Conservation (phyloP, 2,888 invertebrate genomes). For the Tipula unca region DNA sequence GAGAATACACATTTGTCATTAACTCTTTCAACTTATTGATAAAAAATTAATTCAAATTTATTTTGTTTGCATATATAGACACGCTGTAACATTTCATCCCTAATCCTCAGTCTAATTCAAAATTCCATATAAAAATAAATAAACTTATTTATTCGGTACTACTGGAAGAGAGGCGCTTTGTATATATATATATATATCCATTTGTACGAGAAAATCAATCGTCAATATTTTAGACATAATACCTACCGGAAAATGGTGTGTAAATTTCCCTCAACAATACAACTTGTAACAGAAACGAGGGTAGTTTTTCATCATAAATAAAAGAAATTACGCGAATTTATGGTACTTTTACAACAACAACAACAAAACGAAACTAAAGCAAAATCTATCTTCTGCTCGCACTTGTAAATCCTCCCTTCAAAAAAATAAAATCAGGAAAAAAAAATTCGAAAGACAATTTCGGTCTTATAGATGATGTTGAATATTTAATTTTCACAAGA, state of each 20-base stretch:
- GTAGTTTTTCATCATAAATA: not conserved
- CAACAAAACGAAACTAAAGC: not conserved
- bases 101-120: no score
- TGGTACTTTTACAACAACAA: not conserved
- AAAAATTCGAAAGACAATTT: not conserved
- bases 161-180: not conserved
- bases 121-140: not conserved
- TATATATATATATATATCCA: not conserved
- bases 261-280: not conserved
- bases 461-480: not conserved
- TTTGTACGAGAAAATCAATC: not conserved
- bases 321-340: not conserved
- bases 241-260: not conserved
- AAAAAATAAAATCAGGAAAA: not conserved
- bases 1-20: no score
- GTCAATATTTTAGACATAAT: not conserved
- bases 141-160: not conserved
- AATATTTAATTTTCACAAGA: not conserved
- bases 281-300: not conserved
- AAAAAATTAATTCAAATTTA: no score
- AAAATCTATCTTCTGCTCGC: not conserved
- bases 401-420: not conserved
- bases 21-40: no score
- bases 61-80: no score
- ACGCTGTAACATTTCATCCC: no score